Evolutionary conservation across 2,888 invertebrate genomes (phyloP).

Genomic region (Coelogynopora nodosa): DNA sequence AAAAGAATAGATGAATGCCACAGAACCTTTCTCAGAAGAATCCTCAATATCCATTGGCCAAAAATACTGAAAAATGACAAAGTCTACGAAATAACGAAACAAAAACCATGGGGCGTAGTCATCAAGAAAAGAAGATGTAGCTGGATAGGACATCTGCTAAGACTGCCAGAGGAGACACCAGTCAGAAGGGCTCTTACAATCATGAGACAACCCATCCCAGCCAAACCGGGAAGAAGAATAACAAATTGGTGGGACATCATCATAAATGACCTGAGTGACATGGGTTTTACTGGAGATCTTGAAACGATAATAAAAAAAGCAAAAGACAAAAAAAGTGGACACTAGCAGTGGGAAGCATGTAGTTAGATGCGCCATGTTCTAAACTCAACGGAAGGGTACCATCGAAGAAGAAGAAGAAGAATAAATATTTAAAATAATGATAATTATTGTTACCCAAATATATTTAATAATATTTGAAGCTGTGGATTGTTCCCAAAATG

Average conservation of each 20-base stretch:
- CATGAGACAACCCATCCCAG: background rate
- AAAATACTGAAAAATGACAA: conserved; percentile 13
- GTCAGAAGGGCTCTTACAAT: conserved; percentile 25
- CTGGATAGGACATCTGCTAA: conserved; percentile 22
- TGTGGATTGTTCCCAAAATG: too few relatives aligned
- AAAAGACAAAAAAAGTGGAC: conserved; percentile 17
- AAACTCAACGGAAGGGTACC: background rate
- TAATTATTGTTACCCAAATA: too few relatives aligned
- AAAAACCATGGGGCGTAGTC: conserved; percentile 20
- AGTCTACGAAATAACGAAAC: conserved; percentile 13
- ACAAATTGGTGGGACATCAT: conserved; percentile 18
- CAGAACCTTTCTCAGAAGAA: conserved; percentile 25
- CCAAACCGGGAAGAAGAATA: conserved; percentile 4
- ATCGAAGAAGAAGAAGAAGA: background rate
- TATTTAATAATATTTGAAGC: too few relatives aligned
- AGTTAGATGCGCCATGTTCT: conserved; percentile 15
- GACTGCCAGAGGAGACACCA: conserved; percentile 24
- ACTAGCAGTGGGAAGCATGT: background rate
- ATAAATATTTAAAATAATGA: too few relatives aligned
- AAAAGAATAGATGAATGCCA: conserved; percentile 26
- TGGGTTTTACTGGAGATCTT: conserved; percentile 13
- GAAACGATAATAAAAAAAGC: conserved; percentile 3
- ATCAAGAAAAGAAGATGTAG: conserved; percentile 20
- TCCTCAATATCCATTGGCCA: conserved; percentile 17
- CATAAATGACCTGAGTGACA: conserved; percentile 11